Evolutionary conservation across 2,888 invertebrate genomes (phyloP), one percentile per base, ranked within the genome.

Genomic region (Trichacis sp.): DNA sequence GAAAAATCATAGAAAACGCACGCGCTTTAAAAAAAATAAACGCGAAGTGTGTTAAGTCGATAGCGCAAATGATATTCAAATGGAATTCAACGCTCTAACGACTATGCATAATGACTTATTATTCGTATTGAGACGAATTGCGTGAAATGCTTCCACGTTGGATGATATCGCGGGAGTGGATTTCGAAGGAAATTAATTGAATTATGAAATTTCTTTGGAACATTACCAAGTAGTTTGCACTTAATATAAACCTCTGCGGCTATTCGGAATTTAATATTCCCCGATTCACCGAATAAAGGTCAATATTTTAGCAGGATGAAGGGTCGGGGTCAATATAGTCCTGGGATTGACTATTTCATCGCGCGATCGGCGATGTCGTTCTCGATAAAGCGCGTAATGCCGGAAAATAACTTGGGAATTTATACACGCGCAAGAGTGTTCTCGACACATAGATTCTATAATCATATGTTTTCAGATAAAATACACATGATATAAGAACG

Each of bases 131-230:
- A 47, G 55, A 55, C 47, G 47, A 55, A 55, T 55, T 38, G 51
- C 42, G 38, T 15, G 48, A 56, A 49, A 40, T 18, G 43, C 43
- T 42, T 49, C 49, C 50, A 49, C 57, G 50, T 50, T 19, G 33
- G 42, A 49, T 14, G 46, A 51, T 58, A 58, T 58, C 51, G 51
- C 33, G 58, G 30, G 33, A 30, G 38, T 42, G 36, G 58, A 46
- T 58, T 58, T 43, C 58, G 38, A 51, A 46, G 36, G 36, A 50
- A 51, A 51, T 58, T 58, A 58, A 58, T 51, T 46, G 24, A 51
- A 58, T 58, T 58, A 58, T 51, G 51, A 58, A 58, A 58, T 58
- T 58, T 58, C 46, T 58, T 58, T 58, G 58, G 58, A 58, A 51
- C 51, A 58, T 51, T 58, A 58, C 51, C 58, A 58, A 58, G 38